phyloP scores from a whole-genome alignment of 2,797 vertebrate genomes.

The Rhynchonycteris naso region DNA sequence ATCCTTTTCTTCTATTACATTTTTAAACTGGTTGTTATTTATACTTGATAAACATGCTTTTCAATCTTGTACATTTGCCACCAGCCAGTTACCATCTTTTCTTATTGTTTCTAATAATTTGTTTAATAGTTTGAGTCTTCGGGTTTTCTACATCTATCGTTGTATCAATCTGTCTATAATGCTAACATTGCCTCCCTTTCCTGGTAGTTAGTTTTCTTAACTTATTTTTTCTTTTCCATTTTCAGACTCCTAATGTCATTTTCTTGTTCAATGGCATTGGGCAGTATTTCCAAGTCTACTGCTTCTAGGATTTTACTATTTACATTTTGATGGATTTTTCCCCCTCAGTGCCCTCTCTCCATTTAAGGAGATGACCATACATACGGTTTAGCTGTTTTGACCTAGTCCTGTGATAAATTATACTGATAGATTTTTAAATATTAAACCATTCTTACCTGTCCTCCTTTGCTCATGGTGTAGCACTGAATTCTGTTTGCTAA shows the following conservation, averaged over 20 bases:
- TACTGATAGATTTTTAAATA: background rate
- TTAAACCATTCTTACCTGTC: background rate
- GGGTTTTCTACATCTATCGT: background rate
- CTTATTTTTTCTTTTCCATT: background rate
- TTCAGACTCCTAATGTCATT: background rate
- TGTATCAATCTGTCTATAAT: background rate
- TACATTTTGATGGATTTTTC: background rate
- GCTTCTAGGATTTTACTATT: background rate
- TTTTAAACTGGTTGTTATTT: background rate
- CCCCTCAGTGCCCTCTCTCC: background rate
- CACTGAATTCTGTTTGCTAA: background rate
- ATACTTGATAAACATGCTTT: background rate
- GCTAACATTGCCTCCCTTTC: background rate
- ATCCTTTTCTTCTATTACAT: background rate
- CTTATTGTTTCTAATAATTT: background rate
- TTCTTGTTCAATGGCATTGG: slow-evolving; percentile 24
- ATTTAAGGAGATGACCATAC: background rate
- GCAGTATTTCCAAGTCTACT: background rate
- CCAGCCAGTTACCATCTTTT: background rate
- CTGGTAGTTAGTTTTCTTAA: background rate
- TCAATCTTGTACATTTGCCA: background rate
- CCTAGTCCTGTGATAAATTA: background rate
- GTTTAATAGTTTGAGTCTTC: background rate
- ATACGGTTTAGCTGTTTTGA: background rate
- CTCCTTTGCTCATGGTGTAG: background rate